phyloP scores from a whole-genome alignment of 2,888 invertebrate genomes.

The Erebia epiphron region DNA sequence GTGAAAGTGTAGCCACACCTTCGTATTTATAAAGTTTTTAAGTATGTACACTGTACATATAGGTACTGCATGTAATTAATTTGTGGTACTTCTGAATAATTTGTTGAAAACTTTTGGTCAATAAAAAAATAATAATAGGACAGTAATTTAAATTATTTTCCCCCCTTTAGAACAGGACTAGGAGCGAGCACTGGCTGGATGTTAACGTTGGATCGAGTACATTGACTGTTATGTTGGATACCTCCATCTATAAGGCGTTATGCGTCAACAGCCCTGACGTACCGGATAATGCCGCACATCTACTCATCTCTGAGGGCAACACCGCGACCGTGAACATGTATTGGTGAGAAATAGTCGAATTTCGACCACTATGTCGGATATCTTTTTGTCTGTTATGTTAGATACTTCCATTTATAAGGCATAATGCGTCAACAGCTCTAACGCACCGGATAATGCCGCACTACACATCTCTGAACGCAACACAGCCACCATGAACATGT shows the following conservation, averaged over 20 bases:
- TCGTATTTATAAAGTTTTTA: no score
- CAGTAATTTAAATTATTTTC: no score
- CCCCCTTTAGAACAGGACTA: neutral
- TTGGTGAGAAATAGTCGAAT: slow-evolving; percentile 45
- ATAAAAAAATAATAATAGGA: no score
- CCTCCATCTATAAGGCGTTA: slow-evolving; percentile 43
- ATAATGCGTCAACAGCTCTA: slow-evolving; percentile 41
- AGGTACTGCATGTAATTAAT: no score
- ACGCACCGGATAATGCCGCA: slow-evolving; percentile 41
- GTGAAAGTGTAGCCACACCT: no score
- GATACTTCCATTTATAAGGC: slow-evolving; percentile 46
- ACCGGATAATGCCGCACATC: slow-evolving; percentile 30
- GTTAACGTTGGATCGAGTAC: slow-evolving; percentile 49
- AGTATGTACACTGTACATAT: no score
- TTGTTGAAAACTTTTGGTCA: no score
- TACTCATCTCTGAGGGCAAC: slow-evolving; percentile 45
- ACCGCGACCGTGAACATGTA: slow-evolving; percentile 45
- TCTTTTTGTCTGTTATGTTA: slow-evolving; percentile 50
- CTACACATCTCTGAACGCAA: slow-evolving; percentile 45
- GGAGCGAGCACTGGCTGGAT: slow-evolving; percentile 56
- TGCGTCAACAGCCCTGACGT: slow-evolving; percentile 44
- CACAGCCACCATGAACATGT: slow-evolving; percentile 44
- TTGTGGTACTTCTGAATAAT: no score
- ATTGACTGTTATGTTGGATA: slow-evolving; percentile 53
- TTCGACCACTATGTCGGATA: no score